Evolutionary conservation across 2,113 vertebrate species (phyloP).

Genomic region (Ochotona curzoniae): DNA sequence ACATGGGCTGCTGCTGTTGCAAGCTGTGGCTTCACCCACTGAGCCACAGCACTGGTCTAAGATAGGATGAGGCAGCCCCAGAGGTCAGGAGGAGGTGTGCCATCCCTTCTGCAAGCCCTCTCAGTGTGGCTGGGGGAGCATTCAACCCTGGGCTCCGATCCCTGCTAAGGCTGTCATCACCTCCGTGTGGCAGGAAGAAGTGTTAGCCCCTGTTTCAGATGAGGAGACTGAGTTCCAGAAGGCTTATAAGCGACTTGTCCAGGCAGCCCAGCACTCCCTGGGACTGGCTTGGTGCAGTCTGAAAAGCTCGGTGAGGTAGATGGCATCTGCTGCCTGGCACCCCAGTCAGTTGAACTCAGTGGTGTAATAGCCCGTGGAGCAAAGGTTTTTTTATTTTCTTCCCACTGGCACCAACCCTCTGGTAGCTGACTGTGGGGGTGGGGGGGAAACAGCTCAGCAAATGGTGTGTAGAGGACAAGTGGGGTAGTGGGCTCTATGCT

Average conservation of each 20-base stretch:
- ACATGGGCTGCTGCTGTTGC: no score
- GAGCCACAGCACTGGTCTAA: background rate
- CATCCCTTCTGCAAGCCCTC: background rate
- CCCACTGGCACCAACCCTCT: conserved; percentile 57
- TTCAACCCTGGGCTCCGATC: background rate
- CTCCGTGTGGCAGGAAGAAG: background rate
- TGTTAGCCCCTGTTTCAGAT: background rate
- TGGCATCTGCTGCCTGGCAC: background rate
- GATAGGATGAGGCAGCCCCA: no score
- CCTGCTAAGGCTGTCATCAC: background rate
- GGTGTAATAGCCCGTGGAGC: conserved; percentile 52
- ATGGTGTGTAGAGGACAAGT: background rate
- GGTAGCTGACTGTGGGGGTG: conserved; percentile 52
- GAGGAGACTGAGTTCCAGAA: background rate
- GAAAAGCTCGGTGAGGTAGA: conserved; percentile 33
- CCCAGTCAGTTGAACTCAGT: conserved; percentile 58
- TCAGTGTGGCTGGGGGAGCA: background rate
- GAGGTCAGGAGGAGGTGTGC: background rate
- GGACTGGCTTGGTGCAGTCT: background rate
- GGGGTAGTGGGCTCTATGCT: background rate
- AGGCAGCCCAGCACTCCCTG: background rate
- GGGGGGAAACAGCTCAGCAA: background rate
- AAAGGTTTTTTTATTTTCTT: conserved; percentile 53
- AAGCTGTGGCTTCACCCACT: no score
- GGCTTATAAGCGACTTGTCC: no score